Conservation (phyloP, 2,113 vertebrate species). For the Mungos mungo region DNA sequence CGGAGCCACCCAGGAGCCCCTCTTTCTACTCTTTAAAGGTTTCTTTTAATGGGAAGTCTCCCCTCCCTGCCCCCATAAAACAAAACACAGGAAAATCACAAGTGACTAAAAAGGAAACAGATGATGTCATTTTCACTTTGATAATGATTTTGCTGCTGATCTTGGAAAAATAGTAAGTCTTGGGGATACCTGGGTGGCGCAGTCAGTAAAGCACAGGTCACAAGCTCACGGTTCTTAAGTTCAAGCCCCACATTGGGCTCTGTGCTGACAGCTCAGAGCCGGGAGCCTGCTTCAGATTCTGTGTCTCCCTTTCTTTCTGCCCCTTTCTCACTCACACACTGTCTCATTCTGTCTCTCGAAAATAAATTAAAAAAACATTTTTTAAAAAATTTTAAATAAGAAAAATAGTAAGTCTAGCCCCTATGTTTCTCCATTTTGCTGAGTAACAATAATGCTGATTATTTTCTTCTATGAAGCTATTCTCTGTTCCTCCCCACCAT, state of each 20-base stretch:
- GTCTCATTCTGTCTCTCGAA: too few species aligned
- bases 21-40: slow-evolving; percentile 17
- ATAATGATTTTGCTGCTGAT: background rate
- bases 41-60: background rate
- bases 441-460: background rate
- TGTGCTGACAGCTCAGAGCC: too few species aligned
- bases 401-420: background rate
- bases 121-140: background rate
- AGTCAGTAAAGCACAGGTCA: too few species aligned
- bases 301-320: too few species aligned
- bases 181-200: too few species aligned
- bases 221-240: too few species aligned
- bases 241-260: too few species aligned
- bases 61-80: background rate
- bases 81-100: background rate
- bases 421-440: background rate
- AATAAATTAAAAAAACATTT: too few species aligned
- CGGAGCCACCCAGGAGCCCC: too few species aligned
- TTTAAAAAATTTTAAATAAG: too few species aligned
- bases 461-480: background rate
- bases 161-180: background rate
- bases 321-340: too few species aligned
- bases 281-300: too few species aligned
- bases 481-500: background rate
- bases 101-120: background rate